Evolutionary conservation across 2,888 invertebrate genomes (phyloP).

Genomic region (Yponomeuta cagnagella): DNA sequence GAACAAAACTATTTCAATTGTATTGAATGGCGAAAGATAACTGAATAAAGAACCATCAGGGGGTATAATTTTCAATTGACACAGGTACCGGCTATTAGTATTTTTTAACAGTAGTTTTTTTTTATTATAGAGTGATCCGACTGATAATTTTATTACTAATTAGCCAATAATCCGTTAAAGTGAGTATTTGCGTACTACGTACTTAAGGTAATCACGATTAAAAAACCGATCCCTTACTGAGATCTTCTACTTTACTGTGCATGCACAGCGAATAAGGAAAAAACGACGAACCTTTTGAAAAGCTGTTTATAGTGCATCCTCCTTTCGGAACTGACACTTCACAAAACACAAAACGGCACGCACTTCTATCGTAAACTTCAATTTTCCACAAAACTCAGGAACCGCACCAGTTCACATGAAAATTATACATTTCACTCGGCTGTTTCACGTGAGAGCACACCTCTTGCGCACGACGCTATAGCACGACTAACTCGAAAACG

Average conservation of each 20-base stretch:
- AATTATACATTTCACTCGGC: not conserved
- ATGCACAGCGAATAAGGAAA: not conserved
- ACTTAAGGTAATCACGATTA: not conserved
- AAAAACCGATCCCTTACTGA: not conserved
- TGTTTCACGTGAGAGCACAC: not conserved
- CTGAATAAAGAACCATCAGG: no score
- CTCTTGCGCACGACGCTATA: slow-evolving; percentile 1
- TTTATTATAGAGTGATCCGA: no score
- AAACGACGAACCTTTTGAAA: slow-evolving; percentile 51
- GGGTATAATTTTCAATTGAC: no score
- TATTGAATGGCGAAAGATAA: no score
- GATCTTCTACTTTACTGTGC: not conserved
- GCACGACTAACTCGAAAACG: slow-evolving; percentile 5
- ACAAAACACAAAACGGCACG: slow-evolving; percentile 23
- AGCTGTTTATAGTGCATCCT: slow-evolving; percentile 71
- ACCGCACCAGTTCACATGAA: slow-evolving; percentile 4
- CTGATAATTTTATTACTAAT: not conserved
- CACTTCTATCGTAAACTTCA: not conserved
- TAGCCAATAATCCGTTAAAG: not conserved
- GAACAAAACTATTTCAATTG: no score
- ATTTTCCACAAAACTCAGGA: not conserved
- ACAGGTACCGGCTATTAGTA: no score
- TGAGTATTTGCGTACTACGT: not conserved
- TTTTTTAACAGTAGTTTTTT: no score
- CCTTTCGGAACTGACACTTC: slow-evolving; percentile 7